Conservation (phyloP, 30 jellyfish, hydroid and myxozoan species). For the Aurelia sp. region DNA sequence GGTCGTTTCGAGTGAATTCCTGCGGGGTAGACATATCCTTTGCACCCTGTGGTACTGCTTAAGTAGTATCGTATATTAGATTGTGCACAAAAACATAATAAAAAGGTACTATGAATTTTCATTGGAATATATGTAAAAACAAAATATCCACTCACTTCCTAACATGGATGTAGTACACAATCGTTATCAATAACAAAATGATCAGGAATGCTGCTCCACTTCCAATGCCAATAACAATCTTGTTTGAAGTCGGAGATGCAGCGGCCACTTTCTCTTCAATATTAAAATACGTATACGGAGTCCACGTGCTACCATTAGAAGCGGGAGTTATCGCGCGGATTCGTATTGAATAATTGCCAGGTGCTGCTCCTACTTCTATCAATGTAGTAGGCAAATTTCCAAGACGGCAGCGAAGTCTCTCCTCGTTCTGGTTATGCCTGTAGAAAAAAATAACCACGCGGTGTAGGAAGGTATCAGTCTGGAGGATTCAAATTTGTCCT, state of each 20-base stretch:
- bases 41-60: too few relatives aligned
- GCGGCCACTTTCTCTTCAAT: slow-evolving; percentile 40
- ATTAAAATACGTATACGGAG: slow-evolving; percentile 53
- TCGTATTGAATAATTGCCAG: slow-evolving; percentile 81
- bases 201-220: slow-evolving; percentile 79
- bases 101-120: too few relatives aligned
- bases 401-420: slow-evolving; percentile 74
- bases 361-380: slow-evolving; percentile 56
- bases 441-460: neutral
- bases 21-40: too few relatives aligned
- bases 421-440: slow-evolving; percentile 62
- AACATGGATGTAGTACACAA: slow-evolving; percentile 78
- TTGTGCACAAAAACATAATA: too few relatives aligned
- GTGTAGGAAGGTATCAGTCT: too few relatives aligned
- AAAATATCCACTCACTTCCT: slow-evolving; percentile 63
- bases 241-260: slow-evolving; percentile 19
- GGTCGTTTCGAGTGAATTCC: too few relatives aligned
- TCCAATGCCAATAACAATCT: slow-evolving; percentile 76
- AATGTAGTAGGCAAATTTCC: slow-evolving; percentile 72
- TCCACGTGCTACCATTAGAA: slow-evolving; percentile 94
- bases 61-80: too few relatives aligned
- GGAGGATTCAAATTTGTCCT: too few relatives aligned
- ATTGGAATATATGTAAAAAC: neutral
- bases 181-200: slow-evolving; percentile 56
- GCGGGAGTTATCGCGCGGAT: slow-evolving; percentile 97